Percentiles rank a stretch among this genome's conserved stretches.
phyloP scores from a whole-genome alignment of 2,113 vertebrate genomes.

The Anolis sagrei region DNA sequence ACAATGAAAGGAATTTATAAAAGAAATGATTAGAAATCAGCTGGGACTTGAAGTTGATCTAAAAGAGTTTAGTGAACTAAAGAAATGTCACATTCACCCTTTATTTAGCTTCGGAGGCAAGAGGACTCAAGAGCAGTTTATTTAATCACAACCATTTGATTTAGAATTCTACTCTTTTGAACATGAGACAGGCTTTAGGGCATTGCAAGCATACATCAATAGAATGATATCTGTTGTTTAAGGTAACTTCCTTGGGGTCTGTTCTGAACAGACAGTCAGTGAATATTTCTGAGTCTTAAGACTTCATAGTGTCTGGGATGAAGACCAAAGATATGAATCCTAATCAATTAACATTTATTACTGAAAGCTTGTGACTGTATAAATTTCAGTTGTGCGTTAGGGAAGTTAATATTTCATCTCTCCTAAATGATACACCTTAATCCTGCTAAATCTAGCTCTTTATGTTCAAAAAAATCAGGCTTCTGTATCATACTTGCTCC shows the following conservation, averaged over 20 bases:
- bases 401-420: constrained; percentile 52
- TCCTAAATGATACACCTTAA: constrained; percentile 33
- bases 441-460: constrained; percentile 12
- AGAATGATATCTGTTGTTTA: constrained; percentile 13
- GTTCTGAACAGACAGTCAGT: constrained; percentile 37
- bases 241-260: constrained; percentile 26
- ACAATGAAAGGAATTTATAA: constrained; percentile 9
- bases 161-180: constrained; percentile 12
- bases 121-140: not conserved
- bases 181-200: not conserved
- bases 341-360: constrained; percentile 65
- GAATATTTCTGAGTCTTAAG: constrained; percentile 53
- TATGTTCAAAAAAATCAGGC: not conserved
- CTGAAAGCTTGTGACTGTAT: constrained; percentile 54
- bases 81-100: not conserved
- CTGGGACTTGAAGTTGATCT: not conserved
- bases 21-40: not conserved
- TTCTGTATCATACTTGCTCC: constrained; percentile 1
- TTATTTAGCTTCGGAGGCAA: not conserved
- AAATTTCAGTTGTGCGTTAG: constrained; percentile 49
- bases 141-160: constrained; percentile 2
- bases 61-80: not conserved
- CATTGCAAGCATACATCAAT: constrained; percentile 8
- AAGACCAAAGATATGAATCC: constrained; percentile 64
- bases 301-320: constrained; percentile 48